Base-by-base conservation (phyloP, 2,888 invertebrate species). In the Rhingia campestris region DNA sequence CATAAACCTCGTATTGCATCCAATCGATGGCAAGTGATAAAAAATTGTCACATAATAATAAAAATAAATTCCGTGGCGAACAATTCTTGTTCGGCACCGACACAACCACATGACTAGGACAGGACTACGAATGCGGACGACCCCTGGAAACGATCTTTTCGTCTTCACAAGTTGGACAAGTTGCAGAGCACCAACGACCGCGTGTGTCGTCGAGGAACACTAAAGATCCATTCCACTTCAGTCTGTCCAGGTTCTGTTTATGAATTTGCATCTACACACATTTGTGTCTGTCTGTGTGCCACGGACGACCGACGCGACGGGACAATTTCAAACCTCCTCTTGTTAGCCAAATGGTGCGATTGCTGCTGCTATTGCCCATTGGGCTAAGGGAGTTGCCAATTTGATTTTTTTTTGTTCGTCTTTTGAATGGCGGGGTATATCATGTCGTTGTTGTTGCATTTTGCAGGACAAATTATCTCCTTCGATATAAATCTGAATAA, bases 31-130 rank as follows among this genome's bases (percentile, higher is more conserved):
- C 80, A 80, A 80, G 80, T 84, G 84, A 84, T 84, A 84, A 84
- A 84, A 84, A 84, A 80, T 84, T 84, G 84, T 84, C 84, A 84
- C 84, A 84, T 84, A 84, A 84, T 84, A 84, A 84, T 84, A 84
- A 84, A 84, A 80, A 84, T 84, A 84, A 84, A 84, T 84, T 77
- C 64, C 70, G 33, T 63, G 84, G 74, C 84, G 66, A 84, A 80
- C 80, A 84, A 80, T 80, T 82, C 82, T 82, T 82, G 82, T 82
- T 69, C 61, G 35, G 59, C 43, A 41, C 9, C 59, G 51, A 64
- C 56, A 39, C 70, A 45, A 59, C 61, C 6, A 74, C 14, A 14
- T 12, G 53, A 54, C 59, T 53, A 54, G 22, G 56, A 30, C 61
- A 54, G 22, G 56, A 30, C 61, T 41, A 32, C 12, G 22, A 45